A percentile compares a stretch with the other conserved stretches of the same genome.
These are phyloP conservation scores for Phaethon lepturus DNA, from an alignment of 2,113 vertebrate genomes.

Conservation along the genomic window DNA sequence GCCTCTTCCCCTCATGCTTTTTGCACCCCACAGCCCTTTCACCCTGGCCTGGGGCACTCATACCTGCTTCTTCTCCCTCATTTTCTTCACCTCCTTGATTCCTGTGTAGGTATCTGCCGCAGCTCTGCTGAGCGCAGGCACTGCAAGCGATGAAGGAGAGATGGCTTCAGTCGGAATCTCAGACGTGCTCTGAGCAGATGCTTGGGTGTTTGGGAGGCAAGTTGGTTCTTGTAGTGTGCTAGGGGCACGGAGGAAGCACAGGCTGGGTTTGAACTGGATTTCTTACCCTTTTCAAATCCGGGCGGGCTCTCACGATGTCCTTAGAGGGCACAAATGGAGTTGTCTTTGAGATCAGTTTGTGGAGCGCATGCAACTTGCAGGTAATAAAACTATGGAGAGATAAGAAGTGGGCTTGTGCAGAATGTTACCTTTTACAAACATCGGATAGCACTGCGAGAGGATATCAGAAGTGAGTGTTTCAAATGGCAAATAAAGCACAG, in stretches of 20 bases:
- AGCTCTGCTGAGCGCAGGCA: background rate
- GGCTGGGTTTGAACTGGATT: slow-evolving; percentile 14
- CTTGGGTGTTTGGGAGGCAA: background rate
- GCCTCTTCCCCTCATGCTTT: background rate
- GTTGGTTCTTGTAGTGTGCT: background rate
- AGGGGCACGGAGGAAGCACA: background rate
- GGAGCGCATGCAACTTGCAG: rapidly evolving
- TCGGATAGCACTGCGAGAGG: rapidly evolving
- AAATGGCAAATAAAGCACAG: background rate
- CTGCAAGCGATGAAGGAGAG: background rate
- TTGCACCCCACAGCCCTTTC: background rate
- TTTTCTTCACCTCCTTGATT: background rate
- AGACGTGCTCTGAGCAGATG: background rate
- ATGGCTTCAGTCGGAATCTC: background rate
- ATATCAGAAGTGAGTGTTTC: background rate
- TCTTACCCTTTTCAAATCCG: slow-evolving; percentile 15
- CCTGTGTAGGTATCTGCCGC: background rate
- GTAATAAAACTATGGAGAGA: background rate
- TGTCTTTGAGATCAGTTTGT: background rate
- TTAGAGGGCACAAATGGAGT: background rate
- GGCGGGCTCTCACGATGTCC: background rate
- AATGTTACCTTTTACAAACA: background rate
- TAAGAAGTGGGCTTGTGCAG: background rate
- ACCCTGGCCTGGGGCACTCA: background rate
- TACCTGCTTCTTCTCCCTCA: background rate